Percentiles rank a stretch among this genome's conserved stretches.
These are phyloP conservation scores for Pyrgus malvae DNA, from an alignment of 2,888 invertebrate genomes.

Conservation along the genomic window DNA sequence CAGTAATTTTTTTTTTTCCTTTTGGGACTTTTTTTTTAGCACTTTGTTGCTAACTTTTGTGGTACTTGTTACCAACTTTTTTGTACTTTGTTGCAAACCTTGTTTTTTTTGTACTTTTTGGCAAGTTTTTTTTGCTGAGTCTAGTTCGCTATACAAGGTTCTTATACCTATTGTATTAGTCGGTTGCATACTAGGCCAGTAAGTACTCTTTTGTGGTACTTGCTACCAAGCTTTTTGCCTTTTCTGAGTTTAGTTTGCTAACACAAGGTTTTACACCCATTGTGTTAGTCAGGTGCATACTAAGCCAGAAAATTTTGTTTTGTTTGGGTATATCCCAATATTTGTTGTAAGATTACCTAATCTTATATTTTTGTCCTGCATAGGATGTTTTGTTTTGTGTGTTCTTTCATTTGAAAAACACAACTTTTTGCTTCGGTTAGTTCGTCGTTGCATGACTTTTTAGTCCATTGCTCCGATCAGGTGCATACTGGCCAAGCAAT, in stretches of 20 bases:
- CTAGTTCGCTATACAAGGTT: neutral
- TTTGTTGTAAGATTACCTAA: neutral
- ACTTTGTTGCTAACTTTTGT: neutral
- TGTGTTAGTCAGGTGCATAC: constrained; percentile 1
- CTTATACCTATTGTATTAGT: neutral
- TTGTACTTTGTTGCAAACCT: neutral
- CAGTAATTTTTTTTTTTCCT: neutral
- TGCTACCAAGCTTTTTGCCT: neutral
- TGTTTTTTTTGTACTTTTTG: neutral
- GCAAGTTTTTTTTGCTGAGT: neutral
- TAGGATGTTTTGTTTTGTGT: neutral
- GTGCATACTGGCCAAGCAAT: neutral
- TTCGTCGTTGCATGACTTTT: neutral
- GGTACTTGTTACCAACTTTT: neutral
- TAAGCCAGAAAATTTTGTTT: neutral
- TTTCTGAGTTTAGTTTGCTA: neutral
- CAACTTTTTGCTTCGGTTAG: neutral
- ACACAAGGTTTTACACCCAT: neutral
- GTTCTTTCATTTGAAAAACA: neutral
- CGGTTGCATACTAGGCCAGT: neutral
- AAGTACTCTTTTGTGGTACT: neutral
- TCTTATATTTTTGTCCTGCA: neutral
- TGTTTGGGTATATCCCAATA: too few relatives aligned
- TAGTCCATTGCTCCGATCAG: neutral
- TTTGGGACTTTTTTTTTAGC: neutral